A percentile compares a stretch with the other conserved stretches of the same genome.
phyloP scores from a whole-genome alignment of 1,140 invertebrate genomes.

The Leptinotarsa lineolata region DNA sequence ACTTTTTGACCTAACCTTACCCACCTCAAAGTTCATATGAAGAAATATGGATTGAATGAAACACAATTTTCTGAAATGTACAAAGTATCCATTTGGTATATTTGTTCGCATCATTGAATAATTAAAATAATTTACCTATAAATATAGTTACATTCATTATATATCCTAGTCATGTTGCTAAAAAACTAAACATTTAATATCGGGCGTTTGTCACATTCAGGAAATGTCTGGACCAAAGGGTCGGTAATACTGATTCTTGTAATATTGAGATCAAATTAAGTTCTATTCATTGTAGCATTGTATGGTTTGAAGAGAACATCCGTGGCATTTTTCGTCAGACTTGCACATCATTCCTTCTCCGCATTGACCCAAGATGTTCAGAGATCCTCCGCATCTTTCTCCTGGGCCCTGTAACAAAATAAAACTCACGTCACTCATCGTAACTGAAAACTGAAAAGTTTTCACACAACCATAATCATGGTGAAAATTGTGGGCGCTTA shows the following conservation, averaged over 20 bases:
- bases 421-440: neutral
- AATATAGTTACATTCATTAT: slow-evolving; percentile 9
- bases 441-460: no score
- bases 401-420: slow-evolving; percentile 58
- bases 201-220: neutral
- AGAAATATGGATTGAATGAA: neutral
- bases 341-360: slow-evolving; percentile 61
- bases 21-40: no score
- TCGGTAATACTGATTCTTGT: slow-evolving; percentile 43
- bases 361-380: slow-evolving; percentile 56
- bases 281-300: slow-evolving; percentile 37
- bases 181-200: neutral
- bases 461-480: no score
- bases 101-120: slow-evolving; percentile 12
- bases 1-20: no score
- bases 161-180: neutral
- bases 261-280: slow-evolving; percentile 33
- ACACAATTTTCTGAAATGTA: slow-evolving; percentile 11
- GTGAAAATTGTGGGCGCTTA: no score
- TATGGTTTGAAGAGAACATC: slow-evolving; percentile 54
- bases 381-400: slow-evolving; percentile 58
- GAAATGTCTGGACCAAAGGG: no score
- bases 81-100: slow-evolving; percentile 10
- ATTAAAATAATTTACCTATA: slow-evolving; percentile 13
- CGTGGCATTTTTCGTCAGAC: slow-evolving; percentile 57